Base-by-base conservation (phyloP, 2,888 invertebrate genomes). In the Neoascia interrupta region DNA sequence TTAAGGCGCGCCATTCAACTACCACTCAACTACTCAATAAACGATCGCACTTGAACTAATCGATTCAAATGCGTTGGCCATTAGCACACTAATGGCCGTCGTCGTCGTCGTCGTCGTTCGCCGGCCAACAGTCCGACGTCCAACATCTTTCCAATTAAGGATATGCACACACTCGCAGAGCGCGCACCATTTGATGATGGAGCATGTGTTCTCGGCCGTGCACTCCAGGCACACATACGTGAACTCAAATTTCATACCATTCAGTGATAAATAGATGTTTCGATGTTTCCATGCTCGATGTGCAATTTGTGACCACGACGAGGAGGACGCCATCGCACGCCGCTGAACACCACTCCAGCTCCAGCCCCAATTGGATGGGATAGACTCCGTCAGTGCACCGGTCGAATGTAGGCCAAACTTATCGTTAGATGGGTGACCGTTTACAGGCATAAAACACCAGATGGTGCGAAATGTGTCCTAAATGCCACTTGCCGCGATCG, bases 41-140 rank as follows among this genome's bases (percentile, higher is more conserved):
- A 66, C 72, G 76, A 36, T 66, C 56, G 73, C 66, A 61, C 73
- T 79, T 68, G 79, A 73, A 68, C 66, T 68, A 79, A 72, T 79
- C 79, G 73, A 79, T 79, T 79, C 79, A 79, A 79, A 79, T 73
- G 73, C 79, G 79, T 79, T 36, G 49, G 51, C 73, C 73, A 79
- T 79, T 79, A 79, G 68, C 43, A 43, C 66, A 49, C 56, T 73
- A 79, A 79, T 79, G 61, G 37, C 49, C 37, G 45, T 45, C 31
- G 8, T 31, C 10, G 41, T 54, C 64, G 63, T 49, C 28, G 34
- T 41, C 63, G 26, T 18, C 51, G 47, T 41, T 19, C 13, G 5
- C 11, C 26, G 28, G 21, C 51, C 37, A 49, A 31, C 41, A 15
- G 19, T 28, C 15, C 31, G 26, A 23, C 13, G 39, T 47, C 21